A percentile compares a stretch with the other conserved stretches of the same genome.
phyloP scores from a whole-genome alignment of 2,888 invertebrate genomes.

The Lithophane ornitopus region DNA sequence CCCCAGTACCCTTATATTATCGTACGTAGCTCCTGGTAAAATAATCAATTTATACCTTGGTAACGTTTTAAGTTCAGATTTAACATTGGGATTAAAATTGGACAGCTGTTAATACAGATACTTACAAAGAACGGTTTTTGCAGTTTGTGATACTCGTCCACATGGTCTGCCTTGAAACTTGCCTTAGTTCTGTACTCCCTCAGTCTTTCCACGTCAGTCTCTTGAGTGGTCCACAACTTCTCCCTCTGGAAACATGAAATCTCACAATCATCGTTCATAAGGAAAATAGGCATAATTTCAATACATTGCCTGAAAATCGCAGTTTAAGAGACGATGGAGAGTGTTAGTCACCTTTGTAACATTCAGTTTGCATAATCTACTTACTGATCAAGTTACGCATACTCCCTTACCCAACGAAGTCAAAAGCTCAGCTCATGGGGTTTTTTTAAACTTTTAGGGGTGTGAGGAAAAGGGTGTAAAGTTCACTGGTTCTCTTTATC shows the following conservation, averaged over 20 bases:
- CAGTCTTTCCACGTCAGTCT: constrained; percentile 93
- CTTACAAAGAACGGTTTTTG: constrained; percentile 88
- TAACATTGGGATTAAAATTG: no score
- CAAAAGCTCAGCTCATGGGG: no score
- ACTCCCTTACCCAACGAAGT: no score
- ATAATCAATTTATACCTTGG: no score
- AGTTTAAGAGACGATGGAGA: not conserved
- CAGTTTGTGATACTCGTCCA: constrained; percentile 88
- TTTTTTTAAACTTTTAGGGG: no score
- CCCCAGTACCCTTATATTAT: not conserved
- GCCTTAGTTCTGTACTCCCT: constrained; percentile 95
- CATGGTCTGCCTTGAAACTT: constrained; percentile 90
- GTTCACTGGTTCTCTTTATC: no score
- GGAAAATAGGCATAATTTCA: not conserved
- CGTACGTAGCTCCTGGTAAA: not conserved
- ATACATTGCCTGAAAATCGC: not conserved
- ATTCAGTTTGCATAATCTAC: no score
- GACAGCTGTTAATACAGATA: constrained; percentile 22
- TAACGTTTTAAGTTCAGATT: no score
- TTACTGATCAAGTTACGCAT: no score
- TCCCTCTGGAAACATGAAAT: constrained; percentile 86
- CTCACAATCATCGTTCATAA: not conserved
- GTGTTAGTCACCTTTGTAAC: not conserved
- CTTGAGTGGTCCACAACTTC: constrained; percentile 96
- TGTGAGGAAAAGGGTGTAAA: no score